These are phyloP conservation scores for Actinia tenebrosa DNA, from an alignment of 64 coral and sea anemone species.

Conservation along the genomic window DNA sequence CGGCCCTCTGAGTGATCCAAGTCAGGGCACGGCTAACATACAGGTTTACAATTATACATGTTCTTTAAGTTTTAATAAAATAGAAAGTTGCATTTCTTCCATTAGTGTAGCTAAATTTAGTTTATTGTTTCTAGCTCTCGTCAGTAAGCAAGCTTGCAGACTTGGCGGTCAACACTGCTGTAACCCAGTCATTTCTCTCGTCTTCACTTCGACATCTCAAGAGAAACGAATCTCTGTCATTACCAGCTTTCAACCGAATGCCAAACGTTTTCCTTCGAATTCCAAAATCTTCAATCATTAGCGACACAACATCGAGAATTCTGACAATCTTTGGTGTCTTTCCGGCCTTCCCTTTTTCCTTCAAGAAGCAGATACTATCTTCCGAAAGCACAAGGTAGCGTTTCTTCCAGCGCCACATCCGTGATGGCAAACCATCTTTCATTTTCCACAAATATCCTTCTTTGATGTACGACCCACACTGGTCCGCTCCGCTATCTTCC, in stretches of 20 bases:
- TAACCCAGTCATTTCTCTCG: conserved; percentile 29
- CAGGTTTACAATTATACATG: too few species aligned
- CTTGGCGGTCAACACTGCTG: conserved; percentile 16
- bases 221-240: not conserved
- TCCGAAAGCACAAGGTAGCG: conserved; percentile 9
- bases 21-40: too few species aligned
- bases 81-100: not conserved
- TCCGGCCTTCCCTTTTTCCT: conserved; percentile 12
- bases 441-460: conserved; percentile 34
- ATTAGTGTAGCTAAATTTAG: not conserved
- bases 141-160: conserved; percentile 1
- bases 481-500: not conserved
- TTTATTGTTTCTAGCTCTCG: not conserved
- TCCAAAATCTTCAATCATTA: conserved; percentile 38
- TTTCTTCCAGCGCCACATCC: conserved; percentile 13
- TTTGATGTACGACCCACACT: not conserved
- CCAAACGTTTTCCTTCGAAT: conserved; percentile 28
- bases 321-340: not conserved
- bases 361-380: conserved; percentile 9
- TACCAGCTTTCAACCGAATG: conserved; percentile 4
- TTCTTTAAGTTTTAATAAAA: too few species aligned
- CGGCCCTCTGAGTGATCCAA: too few species aligned
- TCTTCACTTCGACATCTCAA: conserved; percentile 20
- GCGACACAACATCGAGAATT: conserved; percentile 21
- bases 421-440: not conserved